A percentile compares a stretch with the other conserved stretches of the same genome.
Conservation (phyloP, 2,888 invertebrate species). For the Latrodectus hesperus region DNA sequence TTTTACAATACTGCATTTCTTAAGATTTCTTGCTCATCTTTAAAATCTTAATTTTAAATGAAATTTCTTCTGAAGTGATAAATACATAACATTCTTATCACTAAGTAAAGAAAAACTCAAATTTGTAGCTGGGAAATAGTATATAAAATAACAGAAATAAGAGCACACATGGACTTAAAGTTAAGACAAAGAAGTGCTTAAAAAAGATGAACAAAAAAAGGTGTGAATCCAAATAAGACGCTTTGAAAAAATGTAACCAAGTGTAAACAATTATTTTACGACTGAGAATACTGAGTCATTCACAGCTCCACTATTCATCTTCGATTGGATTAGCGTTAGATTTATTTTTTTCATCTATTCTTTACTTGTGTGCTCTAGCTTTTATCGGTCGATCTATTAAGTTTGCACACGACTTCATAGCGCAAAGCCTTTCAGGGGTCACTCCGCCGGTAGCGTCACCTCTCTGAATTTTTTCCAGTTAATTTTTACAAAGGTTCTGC, state of each 20-base stretch:
- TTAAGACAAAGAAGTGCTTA: not conserved
- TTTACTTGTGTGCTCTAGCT: not conserved
- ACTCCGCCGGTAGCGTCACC: slow-evolving; percentile 56
- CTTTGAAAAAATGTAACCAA: not conserved
- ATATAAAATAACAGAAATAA: not conserved
- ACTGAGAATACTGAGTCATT: too few relatives aligned
- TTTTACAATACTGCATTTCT: too few relatives aligned
- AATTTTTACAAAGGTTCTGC: not conserved
- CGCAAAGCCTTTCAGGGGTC: slow-evolving; percentile 46
- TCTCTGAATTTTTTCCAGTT: slow-evolving; percentile 19
- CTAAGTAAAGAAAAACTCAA: not conserved
- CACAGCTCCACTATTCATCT: too few relatives aligned
- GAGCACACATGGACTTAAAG: not conserved
- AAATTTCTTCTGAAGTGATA: too few relatives aligned
- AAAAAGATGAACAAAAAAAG: not conserved
- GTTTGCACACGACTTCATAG: slow-evolving; percentile 41
- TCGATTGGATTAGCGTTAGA: not conserved
- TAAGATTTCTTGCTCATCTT: too few relatives aligned
- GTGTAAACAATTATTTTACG: not conserved
- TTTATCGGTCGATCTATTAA: slow-evolving; percentile 57
- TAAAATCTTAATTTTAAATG: too few relatives aligned
- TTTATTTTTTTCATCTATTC: not conserved
- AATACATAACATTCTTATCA: not conserved
- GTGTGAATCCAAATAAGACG: not conserved
- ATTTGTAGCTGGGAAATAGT: not conserved